Conservation (phyloP, 2,797 vertebrate species). For the Melopsittacus undulatus region DNA sequence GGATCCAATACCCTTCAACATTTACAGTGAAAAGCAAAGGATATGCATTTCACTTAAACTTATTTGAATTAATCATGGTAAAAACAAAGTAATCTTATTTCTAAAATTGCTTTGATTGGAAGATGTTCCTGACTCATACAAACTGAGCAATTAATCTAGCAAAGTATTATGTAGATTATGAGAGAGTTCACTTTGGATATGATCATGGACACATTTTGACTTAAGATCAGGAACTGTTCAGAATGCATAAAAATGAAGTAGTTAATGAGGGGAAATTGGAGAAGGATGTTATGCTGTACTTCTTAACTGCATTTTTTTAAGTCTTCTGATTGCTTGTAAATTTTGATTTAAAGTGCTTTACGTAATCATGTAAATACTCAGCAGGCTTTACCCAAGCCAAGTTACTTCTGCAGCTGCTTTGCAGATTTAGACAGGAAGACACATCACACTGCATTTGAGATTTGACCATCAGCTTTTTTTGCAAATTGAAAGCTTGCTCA, state of each 20-base stretch:
- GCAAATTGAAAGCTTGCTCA: background rate
- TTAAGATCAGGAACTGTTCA: constrained; percentile 63
- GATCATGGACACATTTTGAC: constrained; percentile 60
- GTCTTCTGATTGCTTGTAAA: constrained; percentile 66
- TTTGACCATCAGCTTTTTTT: constrained; percentile 38
- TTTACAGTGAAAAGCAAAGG: constrained; percentile 1
- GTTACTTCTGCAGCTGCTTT: constrained; percentile 47
- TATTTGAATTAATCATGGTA: constrained; percentile 40
- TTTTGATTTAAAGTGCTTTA: constrained; percentile 68
- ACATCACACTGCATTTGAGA: background rate
- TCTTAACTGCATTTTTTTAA: constrained; percentile 41
- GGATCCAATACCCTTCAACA: constrained; percentile 1
- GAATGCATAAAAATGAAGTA: constrained; percentile 68
- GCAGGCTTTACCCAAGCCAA: constrained; percentile 18
- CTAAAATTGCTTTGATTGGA: constrained; percentile 43
- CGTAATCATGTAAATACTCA: constrained; percentile 58
- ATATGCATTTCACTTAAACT: constrained; percentile 27
- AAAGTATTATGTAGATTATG: constrained; percentile 35
- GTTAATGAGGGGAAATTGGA: constrained; percentile 69
- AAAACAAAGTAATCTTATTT: constrained; percentile 41
- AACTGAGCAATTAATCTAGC: constrained; percentile 33
- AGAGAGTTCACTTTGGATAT: constrained; percentile 49
- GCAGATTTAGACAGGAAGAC: constrained; percentile 23
- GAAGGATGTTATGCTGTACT: constrained; percentile 62
- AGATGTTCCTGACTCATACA: constrained; percentile 44